Evolutionary conservation across 92 coral and sea anemone species (phyloP).

Genomic region (Parazoanthus darwini): DNA sequence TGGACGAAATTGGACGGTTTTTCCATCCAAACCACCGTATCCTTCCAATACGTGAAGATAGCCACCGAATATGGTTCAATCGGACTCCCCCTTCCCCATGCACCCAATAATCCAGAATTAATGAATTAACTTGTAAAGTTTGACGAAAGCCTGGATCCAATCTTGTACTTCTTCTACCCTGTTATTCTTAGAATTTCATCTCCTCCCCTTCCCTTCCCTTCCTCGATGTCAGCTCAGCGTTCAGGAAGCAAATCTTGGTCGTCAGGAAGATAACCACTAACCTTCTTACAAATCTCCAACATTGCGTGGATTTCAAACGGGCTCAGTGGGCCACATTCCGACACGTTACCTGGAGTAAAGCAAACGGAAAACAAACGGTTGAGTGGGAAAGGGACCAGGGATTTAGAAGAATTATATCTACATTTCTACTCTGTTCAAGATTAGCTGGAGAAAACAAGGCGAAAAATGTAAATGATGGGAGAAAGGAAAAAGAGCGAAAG

Average conservation of each 20-base stretch:
- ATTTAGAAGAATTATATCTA: neutral
- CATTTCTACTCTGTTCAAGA: neutral
- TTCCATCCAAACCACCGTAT: neutral
- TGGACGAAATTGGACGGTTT: too few relatives aligned
- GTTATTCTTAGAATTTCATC: too few relatives aligned
- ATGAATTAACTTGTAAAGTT: too few relatives aligned
- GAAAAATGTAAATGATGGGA: too few relatives aligned
- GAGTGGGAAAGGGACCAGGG: neutral
- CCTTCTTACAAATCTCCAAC: constrained; percentile 92
- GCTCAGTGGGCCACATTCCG: constrained; percentile 63
- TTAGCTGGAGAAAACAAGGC: neutral
- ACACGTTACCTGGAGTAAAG: constrained; percentile 56
- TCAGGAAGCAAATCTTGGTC: neutral
- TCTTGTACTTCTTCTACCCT: too few relatives aligned
- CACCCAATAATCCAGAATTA: too few relatives aligned
- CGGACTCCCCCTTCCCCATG: too few relatives aligned
- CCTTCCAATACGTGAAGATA: neutral
- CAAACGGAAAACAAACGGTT: neutral
- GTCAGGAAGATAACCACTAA: constrained; percentile 2
- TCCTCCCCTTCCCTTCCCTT: too few relatives aligned
- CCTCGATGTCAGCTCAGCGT: too few relatives aligned
- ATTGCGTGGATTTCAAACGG: constrained; percentile 85
- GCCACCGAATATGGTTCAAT: too few relatives aligned
- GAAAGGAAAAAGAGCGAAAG: too few relatives aligned
- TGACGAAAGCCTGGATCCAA: too few relatives aligned